Conservation (phyloP, 2,113 vertebrate species). For the Saccopteryx leptura region DNA sequence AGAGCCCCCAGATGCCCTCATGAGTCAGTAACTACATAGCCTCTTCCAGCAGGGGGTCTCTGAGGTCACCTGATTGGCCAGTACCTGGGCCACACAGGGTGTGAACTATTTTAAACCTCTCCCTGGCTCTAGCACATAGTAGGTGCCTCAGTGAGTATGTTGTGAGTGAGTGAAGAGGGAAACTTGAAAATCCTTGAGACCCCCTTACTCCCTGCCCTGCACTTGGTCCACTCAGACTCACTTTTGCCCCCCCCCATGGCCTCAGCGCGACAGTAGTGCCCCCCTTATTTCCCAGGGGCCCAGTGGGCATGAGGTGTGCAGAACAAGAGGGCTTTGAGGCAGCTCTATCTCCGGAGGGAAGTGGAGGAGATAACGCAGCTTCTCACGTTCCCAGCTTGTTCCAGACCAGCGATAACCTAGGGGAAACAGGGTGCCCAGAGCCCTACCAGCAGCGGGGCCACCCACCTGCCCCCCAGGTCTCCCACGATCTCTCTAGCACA, state of each 20-base stretch:
- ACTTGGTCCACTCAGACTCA: neutral
- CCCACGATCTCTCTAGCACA: neutral
- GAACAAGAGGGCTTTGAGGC: constrained; percentile 89
- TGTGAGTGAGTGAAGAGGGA: neutral
- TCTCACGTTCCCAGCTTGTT: constrained; percentile 88
- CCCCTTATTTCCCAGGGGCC: neutral
- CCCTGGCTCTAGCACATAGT: neutral
- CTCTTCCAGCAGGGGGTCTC: neutral
- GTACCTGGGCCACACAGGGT: neutral
- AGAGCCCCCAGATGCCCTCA: neutral
- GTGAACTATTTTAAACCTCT: neutral
- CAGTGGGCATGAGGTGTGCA: neutral
- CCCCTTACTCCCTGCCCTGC: rapidly evolving
- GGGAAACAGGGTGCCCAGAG: neutral
- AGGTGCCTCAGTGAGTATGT: neutral
- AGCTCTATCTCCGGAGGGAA: constrained; percentile 87
- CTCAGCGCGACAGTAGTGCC: neutral
- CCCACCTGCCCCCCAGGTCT: constrained; percentile 51
- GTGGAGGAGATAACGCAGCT: constrained; percentile 87
- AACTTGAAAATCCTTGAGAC: neutral
- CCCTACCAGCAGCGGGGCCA: neutral
- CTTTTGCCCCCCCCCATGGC: neutral
- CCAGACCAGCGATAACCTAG: constrained; percentile 82
- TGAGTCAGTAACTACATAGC: neutral
- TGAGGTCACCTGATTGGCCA: neutral